phyloP scores from a whole-genome alignment of 2,797 vertebrate genomes.

The Enteromius trimaculatus region DNA sequence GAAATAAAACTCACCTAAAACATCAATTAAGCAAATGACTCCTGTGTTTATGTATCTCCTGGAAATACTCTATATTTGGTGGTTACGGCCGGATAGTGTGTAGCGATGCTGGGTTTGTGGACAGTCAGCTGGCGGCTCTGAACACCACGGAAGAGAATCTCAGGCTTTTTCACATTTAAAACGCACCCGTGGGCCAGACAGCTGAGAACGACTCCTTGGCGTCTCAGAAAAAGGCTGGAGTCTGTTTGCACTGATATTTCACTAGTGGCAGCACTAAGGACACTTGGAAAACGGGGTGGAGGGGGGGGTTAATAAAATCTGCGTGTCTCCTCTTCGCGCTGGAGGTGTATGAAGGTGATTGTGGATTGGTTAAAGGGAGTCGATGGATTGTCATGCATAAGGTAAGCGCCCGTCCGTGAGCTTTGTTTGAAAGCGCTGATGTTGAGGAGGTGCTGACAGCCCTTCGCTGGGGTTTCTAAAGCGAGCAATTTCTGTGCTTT shows the following conservation, averaged over 20 bases:
- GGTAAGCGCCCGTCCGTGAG: conserved; percentile 75
- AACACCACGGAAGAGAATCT: conserved; percentile 55
- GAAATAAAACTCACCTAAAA: not conserved
- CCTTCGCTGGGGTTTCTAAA: conserved; percentile 47
- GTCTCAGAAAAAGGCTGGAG: conserved; percentile 80
- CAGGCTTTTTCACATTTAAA: conserved; percentile 75
- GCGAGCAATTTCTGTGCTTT: conserved; percentile 54
- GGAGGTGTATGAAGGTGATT: conserved; percentile 69
- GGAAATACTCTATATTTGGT: conserved; percentile 57
- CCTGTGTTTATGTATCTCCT: conserved; percentile 39
- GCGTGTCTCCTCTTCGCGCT: conserved; percentile 50
- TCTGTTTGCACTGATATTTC: conserved; percentile 85
- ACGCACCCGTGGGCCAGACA: conserved; percentile 87
- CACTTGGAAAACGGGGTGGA: conserved; percentile 67
- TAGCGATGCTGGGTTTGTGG: conserved; percentile 43
- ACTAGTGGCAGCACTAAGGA: conserved; percentile 80
- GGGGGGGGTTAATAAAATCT: conserved; percentile 67
- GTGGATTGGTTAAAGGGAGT: conserved; percentile 77
- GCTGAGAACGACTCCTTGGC: conserved; percentile 81
- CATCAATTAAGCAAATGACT: conserved; percentile 13
- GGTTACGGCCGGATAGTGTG: conserved; percentile 50
- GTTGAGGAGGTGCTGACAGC: conserved; percentile 64
- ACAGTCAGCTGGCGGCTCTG: conserved; percentile 41
- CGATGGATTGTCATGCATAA: conserved; percentile 80
- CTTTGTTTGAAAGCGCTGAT: conserved; percentile 78